Evolutionary conservation across 2,113 vertebrate species (phyloP), one percentile per base, ranked within the genome.

Genomic region (Eulemur macaco): DNA sequence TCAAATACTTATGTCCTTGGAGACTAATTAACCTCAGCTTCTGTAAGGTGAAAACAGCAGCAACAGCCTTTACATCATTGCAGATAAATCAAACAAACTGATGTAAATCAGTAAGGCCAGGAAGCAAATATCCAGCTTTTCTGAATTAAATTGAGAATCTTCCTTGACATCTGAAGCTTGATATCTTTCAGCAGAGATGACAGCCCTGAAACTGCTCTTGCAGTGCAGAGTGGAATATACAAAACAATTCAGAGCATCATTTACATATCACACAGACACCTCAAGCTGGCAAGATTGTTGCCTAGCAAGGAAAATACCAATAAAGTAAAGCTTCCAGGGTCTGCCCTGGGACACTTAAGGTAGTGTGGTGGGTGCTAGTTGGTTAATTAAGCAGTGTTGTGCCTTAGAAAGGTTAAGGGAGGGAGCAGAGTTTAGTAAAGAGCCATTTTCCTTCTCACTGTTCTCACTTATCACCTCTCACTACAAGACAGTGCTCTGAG

Each of bases 111-210:
- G 89, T 6, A 63, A 64, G 93, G 95, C 91, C 25, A 37, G 80
- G 69, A 81, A 96, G 91, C 89, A 95, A 96, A 96, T 90, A 87
- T 31, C 74, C 29, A 93, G 91, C 83, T 97, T 96, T 97, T 95
- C 89, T 56, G 91, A 96, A 95, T 96, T 95, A 94, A 95, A 95
- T 60, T 50, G 80, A 84, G 52, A 96, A 37, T 97, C 96, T 97
- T 95, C 80, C 91, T 93, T 96, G 97, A 97, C 98, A 94, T 96
- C 76, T 95, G 89, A 96, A 60, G 92, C 81, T 96, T 96, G 96
- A 92, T 95, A 93, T 94, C 97, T 96, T 95, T 97, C 96, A 95
- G 76, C 86, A 96, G 81, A 95, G 93, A 95, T 97, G 96, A 97
- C 97, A 97, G 97, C 76, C 15, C 80, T 29, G 78, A 96, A 96